Evolutionary conservation across 2,797 vertebrate genomes (phyloP).

Genomic region (Eleutherodactylus coqui): DNA sequence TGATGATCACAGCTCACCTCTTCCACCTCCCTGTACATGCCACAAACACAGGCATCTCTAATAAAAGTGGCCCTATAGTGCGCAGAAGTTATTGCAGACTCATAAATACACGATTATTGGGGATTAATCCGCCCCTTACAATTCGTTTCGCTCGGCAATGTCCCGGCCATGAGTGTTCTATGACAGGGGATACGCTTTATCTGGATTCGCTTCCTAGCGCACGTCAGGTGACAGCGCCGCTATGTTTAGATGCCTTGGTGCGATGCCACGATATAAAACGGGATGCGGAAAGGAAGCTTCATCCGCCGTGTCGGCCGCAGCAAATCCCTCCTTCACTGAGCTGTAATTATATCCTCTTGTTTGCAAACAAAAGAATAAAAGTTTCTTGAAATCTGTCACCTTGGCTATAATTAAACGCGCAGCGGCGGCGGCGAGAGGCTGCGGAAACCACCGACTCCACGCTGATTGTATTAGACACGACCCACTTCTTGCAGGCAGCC

Average conservation of each 20-base stretch:
- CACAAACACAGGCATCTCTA: too few species aligned
- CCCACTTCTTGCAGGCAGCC: slow-evolving; percentile 7
- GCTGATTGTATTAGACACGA: slow-evolving; percentile 3
- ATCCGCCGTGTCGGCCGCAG: not conserved
- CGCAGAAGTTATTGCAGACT: too few species aligned
- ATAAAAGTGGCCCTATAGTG: too few species aligned
- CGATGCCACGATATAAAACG: not conserved
- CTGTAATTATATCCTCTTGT: slow-evolving; percentile 75
- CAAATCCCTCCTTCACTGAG: slow-evolving; percentile 6
- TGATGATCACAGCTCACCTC: too few species aligned
- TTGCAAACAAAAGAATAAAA: slow-evolving; percentile 70
- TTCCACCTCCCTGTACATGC: too few species aligned
- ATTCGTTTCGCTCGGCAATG: too few species aligned
- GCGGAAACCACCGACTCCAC: not conserved
- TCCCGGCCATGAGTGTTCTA: not conserved
- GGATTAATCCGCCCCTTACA: too few species aligned
- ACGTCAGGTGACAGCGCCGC: not conserved
- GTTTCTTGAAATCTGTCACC: slow-evolving; percentile 65
- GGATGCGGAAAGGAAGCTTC: not conserved
- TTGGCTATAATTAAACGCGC: slow-evolving; percentile 72
- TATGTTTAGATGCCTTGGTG: slow-evolving; percentile 4
- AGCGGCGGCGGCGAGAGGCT: slow-evolving; percentile 42
- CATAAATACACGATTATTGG: too few species aligned
- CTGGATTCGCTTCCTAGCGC: not conserved
- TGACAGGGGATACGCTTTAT: not conserved